Evolutionary conservation across 2,888 invertebrate genomes (phyloP), one percentile per base, ranked within the genome.

Genomic region (Drosophila tripunctata): DNA sequence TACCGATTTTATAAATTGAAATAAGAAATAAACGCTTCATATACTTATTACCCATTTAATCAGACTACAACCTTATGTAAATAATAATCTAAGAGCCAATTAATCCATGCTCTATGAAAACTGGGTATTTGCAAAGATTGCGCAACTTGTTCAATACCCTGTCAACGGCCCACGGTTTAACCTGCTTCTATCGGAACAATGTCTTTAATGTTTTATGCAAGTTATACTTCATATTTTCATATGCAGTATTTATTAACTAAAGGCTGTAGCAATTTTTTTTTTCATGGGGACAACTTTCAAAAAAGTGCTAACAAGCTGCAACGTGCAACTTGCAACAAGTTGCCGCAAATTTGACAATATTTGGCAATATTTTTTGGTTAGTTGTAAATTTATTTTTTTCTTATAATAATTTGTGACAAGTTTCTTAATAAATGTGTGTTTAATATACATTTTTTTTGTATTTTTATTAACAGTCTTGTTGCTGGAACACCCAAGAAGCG

Each of bases 241-340:
- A 36, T 36, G n/a, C n/a, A 19, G 31, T 44, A 44, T 71, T 72
- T 55, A 43, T 57, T 19, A 54, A 67, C 68, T 73, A 57, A 57
- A 57, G 57, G 54, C 52, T 35, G 58, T 71, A 52, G 36, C 44
- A 57, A n/a, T n/a, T n/a, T 27, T 10, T 27, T 48, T 56, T 61
- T 48, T 35, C 15, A n/a, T 51, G 36, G 56, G 50, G 40, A 68
- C 75, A 75, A 75, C 75, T 75, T 75, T 75, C 75, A 44, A 75
- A 75, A 69, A 76, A 66, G 65, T 74, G 62, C 77, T 77, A 79
- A 79, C 83, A 65, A 77, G 77, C 74, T 54, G 55, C 38, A 33
- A 27, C 17, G n/a, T 44, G 52, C 54, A 44, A 7, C 30, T 27
- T 50, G 41, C 41, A 33, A 12, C 40, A 52, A 48, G 44, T 14